Evolutionary conservation across 2,888 invertebrate species (phyloP), one percentile per base, ranked within the genome.

Genomic region (Cheilosia vulpina): DNA sequence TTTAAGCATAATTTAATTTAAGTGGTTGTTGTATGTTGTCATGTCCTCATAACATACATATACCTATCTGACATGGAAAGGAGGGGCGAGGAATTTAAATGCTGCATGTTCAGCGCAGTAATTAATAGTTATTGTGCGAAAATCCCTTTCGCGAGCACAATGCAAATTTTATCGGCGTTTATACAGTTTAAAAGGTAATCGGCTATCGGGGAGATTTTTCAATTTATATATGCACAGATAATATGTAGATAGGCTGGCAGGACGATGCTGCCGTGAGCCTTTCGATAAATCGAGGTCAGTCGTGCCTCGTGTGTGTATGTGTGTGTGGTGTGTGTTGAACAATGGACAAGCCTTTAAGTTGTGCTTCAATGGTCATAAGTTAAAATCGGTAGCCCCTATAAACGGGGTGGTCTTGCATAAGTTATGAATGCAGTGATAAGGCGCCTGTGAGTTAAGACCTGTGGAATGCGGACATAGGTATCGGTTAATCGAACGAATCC

Each of bases 121-220:
- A 83, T 83, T 83, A 79, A 83, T 83, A 83, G 73, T 83, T 83
- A 79, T 75, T 75, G 78, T 79, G 65, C 69, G 78, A 79, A 79
- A 73, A 83, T 79, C 73, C 83, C 69, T 73, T 73, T 65, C 65
- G 27, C 57, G 21, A 47, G 66, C 57, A 63, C 68, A 69, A 83
- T 78, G 83, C 63, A 75, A 73, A 78, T 83, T 83, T 79, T 79
- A 79, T 83, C 83, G 73, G 24, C 45, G 73, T 57, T 78, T 78
- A 68, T 72, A 45, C 62, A 68, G 72, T 78, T 73, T 77, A 73
- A 58, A 57, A 24, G 34, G 62, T 57, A 78, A 83, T 57, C 77
- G 82, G 66, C 73, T 83, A 72, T 78, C 50, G 57, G 66, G 66
- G 52, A 47, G 53, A 27, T 27, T 55, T 66, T 57, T 62, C 58